Evolutionary conservation across 1,140 invertebrate genomes (phyloP).

Genomic region (Intoshia linei): DNA sequence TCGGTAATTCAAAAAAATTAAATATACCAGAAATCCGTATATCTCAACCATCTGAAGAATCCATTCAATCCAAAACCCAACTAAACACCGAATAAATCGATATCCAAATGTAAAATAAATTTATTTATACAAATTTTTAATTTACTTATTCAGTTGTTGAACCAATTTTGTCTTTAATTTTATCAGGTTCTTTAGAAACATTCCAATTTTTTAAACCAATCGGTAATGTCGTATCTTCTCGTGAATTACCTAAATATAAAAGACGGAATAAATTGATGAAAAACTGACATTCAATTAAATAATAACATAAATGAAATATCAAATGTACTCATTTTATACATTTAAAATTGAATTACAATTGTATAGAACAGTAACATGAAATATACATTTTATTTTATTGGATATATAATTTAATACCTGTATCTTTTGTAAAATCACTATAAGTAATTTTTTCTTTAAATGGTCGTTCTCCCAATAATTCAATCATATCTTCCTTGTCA

Average conservation of each 20-base stretch:
- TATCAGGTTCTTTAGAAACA: slow-evolving; percentile 16
- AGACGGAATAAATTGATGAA: neutral
- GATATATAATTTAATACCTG: slow-evolving; percentile 28
- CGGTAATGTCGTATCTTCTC: slow-evolving; percentile 69
- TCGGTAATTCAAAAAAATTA: too few relatives aligned
- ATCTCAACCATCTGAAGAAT: too few relatives aligned
- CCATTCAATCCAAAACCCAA: too few relatives aligned
- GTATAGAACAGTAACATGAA: neutral
- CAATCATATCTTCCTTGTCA: slow-evolving; percentile 83
- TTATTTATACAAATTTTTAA: too few relatives aligned
- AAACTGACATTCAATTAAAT: neutral
- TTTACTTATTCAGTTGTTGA: too few relatives aligned
- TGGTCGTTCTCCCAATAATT: slow-evolving; percentile 58
- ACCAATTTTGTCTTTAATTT: too few relatives aligned
- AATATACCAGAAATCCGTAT: too few relatives aligned
- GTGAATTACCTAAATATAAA: slow-evolving; percentile 42
- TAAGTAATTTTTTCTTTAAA: slow-evolving; percentile 97
- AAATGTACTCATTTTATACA: neutral
- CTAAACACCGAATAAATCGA: too few relatives aligned
- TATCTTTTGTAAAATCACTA: slow-evolving; percentile 93
- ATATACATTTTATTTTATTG: neutral
- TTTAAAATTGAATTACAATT: neutral
- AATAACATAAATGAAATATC: neutral
- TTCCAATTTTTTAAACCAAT: slow-evolving; percentile 87
- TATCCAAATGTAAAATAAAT: too few relatives aligned